Evolutionary conservation across 2,888 invertebrate genomes (phyloP).

Genomic region (Tanaodytes sp.): DNA sequence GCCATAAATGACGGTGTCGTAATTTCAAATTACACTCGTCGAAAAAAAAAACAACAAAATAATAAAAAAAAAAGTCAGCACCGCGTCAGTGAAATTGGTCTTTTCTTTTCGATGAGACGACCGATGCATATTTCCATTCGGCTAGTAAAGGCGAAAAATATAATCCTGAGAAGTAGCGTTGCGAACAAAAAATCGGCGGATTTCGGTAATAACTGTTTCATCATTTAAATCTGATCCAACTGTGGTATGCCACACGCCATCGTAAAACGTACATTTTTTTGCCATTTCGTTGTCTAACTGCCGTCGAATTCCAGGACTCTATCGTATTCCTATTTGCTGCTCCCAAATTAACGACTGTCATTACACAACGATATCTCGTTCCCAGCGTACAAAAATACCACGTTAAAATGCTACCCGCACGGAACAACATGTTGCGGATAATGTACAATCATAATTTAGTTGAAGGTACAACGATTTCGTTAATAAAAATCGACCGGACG

Average conservation of each 20-base stretch:
- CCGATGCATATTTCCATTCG: constrained; percentile 30
- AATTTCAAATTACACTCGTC: constrained; percentile 26
- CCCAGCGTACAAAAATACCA: constrained; percentile 19
- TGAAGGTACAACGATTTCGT: not conserved
- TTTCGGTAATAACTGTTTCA: constrained; percentile 52
- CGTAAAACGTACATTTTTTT: constrained; percentile 46
- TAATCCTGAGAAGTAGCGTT: constrained; percentile 23
- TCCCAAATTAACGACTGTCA: constrained; percentile 48
- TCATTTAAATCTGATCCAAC: constrained; percentile 50
- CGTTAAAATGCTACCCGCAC: constrained; percentile 3
- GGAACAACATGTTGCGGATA: constrained; percentile 15
- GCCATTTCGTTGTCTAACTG: constrained; percentile 42
- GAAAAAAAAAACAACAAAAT: no score
- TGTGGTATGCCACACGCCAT: constrained; percentile 39
- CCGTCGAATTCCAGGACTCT: constrained; percentile 30
- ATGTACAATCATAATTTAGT: constrained; percentile 19
- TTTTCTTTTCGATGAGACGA: constrained; percentile 22
- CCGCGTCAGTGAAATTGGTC: constrained; percentile 15
- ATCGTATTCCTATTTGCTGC: constrained; percentile 33
- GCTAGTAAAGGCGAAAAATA: constrained; percentile 33
- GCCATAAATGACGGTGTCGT: constrained; percentile 26
- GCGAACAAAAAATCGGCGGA: no score
- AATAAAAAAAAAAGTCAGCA: no score
- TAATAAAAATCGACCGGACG: not conserved
- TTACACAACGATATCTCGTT: constrained; percentile 36